Evolutionary conservation across 64 coral and sea anemone species (phyloP).

Genomic region (Trachythela sp.): DNA sequence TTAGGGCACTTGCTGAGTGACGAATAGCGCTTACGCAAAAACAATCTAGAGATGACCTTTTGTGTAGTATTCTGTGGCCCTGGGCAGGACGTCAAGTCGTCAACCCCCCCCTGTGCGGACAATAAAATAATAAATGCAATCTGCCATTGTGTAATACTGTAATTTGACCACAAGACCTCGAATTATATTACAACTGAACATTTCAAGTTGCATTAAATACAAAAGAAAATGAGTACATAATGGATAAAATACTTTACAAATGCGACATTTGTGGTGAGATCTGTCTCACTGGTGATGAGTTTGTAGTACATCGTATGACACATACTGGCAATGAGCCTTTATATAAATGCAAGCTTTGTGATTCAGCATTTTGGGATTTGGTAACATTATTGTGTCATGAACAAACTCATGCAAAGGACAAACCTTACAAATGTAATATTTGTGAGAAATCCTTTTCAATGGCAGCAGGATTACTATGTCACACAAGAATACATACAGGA

Average conservation of each 20-base stretch:
- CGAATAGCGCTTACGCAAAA: too few species aligned
- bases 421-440: conserved; percentile 12
- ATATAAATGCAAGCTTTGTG: not conserved
- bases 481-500: not conserved
- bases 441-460: conserved; percentile 4
- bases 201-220: not conserved
- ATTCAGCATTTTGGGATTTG: not conserved
- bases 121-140: too few species aligned
- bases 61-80: too few species aligned
- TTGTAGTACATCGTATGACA: not conserved
- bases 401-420: not conserved
- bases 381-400: not conserved
- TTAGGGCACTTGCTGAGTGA: too few species aligned
- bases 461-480: not conserved
- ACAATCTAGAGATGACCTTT: too few species aligned
- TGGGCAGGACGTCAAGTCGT: too few species aligned
- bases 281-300: not conserved
- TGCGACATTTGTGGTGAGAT: not conserved
- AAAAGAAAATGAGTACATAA: not conserved
- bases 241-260: not conserved
- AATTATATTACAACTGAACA: not conserved
- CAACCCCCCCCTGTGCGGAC: too few species aligned
- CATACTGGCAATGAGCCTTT: not conserved
- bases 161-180: too few species aligned
- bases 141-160: too few species aligned